A percentile compares a stretch with the other conserved stretches of the same genome.
phyloP scores from a whole-genome alignment of 1,140 invertebrate genomes.

The Cherax quadricarinatus region DNA sequence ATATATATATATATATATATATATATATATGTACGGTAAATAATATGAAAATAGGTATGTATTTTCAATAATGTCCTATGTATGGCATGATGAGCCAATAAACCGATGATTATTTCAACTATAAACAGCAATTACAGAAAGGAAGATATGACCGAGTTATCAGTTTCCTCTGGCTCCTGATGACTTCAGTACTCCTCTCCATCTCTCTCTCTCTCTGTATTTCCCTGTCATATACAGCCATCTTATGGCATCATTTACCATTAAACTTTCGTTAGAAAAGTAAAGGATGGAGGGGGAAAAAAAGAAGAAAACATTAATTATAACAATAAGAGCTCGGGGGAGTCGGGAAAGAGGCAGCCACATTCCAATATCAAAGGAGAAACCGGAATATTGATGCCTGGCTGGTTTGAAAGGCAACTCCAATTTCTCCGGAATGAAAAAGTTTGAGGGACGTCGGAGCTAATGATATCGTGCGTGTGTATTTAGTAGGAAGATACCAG shows the following conservation, averaged over 20 bases:
- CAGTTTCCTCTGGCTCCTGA: no score
- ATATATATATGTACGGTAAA: no score
- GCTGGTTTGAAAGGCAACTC: constrained; percentile 46
- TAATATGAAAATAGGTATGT: no score
- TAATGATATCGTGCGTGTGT: constrained; percentile 49
- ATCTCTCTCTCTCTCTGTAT: background rate
- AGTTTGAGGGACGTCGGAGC: constrained; percentile 40
- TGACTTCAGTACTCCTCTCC: no score
- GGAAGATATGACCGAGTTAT: no score
- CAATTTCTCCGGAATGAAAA: constrained; percentile 52
- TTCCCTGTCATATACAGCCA: background rate
- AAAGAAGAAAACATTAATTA: constrained; percentile 14
- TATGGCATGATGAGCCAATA: no score
- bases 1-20: no score
- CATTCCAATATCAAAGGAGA: constrained; percentile 50
- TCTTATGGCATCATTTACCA: constrained; percentile 26
- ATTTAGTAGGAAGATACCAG: constrained; percentile 17
- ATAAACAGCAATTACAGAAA: no score
- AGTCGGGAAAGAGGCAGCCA: background rate
- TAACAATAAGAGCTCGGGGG: background rate
- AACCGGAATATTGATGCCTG: constrained; percentile 32
- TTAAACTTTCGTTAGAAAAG: constrained; percentile 22
- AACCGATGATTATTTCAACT: no score
- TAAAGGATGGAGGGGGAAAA: background rate
- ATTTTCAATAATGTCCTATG: no score